phyloP scores from a whole-genome alignment of 2,113 vertebrate genomes.

The Carlito syrichta region DNA sequence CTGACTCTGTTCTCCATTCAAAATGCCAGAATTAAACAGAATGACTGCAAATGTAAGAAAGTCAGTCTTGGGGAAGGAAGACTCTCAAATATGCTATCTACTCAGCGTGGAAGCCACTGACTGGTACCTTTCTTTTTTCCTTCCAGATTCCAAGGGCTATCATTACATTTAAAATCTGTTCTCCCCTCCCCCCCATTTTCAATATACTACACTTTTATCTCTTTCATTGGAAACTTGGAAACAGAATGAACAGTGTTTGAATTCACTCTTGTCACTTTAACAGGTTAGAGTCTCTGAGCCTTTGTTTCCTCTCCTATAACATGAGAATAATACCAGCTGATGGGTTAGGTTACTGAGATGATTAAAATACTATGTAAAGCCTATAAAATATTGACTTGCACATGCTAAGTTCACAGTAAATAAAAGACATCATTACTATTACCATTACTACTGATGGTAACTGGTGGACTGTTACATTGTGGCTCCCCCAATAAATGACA shows the following conservation, averaged over 20 bases:
- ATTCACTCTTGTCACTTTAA: background rate
- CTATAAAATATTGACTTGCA: background rate
- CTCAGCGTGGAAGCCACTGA: background rate
- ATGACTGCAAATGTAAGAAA: background rate
- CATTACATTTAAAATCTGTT: background rate
- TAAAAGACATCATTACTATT: background rate
- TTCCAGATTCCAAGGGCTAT: background rate
- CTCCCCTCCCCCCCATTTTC: background rate
- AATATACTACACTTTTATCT: background rate
- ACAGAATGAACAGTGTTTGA: background rate
- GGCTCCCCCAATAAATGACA: background rate
- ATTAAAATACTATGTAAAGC: background rate
- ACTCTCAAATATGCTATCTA: background rate
- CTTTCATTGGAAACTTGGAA: background rate
- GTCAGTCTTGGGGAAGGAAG: background rate
- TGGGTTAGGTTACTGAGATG: background rate
- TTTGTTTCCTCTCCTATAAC: background rate
- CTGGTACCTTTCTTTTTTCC: background rate
- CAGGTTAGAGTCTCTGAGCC: background rate
- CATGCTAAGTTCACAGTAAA: background rate
- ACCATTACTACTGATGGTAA: background rate
- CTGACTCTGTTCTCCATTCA: background rate
- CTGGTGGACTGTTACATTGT: background rate
- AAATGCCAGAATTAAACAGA: constrained; percentile 38
- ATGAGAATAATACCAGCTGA: background rate